These are phyloP conservation scores for Amblyraja radiata DNA, from an alignment of 2,797 vertebrate genomes.

Conservation along the genomic window DNA sequence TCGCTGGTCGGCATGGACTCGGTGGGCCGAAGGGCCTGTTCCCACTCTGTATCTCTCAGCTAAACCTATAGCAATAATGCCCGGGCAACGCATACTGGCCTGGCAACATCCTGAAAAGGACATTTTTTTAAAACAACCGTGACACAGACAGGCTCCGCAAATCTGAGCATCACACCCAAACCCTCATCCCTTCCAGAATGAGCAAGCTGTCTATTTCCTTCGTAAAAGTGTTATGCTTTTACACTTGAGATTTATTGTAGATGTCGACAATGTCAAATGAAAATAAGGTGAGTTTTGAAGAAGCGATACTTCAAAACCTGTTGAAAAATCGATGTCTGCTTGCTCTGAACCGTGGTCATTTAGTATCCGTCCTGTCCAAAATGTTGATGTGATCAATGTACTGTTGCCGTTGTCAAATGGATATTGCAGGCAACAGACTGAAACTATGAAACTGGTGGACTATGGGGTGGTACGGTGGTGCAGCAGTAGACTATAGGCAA, in stretches of 20 bases:
- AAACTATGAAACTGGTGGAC: no score
- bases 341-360: not conserved
- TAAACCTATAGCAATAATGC: no score
- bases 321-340: not conserved
- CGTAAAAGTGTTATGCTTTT: not conserved
- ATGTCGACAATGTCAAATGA: constrained; percentile 27
- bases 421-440: not conserved
- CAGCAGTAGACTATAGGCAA: no score
- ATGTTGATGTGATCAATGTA: not conserved
- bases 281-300: not conserved
- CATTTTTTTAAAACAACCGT: no score
- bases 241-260: not conserved
- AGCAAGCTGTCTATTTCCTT: not conserved
- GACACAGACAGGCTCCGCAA: not conserved
- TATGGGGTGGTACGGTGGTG: no score
- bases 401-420: not conserved
- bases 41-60: no score
- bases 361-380: constrained; percentile 6
- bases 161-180: no score
- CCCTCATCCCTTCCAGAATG: not conserved
- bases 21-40: no score
- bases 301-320: not conserved
- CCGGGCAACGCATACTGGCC: no score
- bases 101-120: no score
- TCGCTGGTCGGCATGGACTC: no score